These are phyloP conservation scores for Eidolon helvum DNA, from an alignment of 2,113 vertebrate genomes.

Conservation along the genomic window DNA sequence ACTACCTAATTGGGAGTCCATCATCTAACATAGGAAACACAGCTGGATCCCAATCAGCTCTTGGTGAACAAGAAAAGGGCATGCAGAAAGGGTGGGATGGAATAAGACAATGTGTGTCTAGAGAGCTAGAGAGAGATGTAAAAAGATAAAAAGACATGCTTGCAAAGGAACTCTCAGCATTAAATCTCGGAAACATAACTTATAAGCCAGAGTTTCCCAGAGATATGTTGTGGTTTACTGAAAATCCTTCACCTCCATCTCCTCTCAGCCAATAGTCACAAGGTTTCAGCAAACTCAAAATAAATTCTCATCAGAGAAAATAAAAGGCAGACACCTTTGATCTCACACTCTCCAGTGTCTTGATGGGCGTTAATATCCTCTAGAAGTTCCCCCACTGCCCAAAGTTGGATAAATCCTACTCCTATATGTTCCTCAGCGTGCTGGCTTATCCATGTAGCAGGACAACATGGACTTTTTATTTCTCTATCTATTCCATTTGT, in stretches of 20 bases:
- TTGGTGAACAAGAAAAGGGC: not conserved
- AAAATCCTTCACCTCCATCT: not conserved
- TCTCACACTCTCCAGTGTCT: not conserved
- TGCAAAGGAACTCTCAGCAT: not conserved
- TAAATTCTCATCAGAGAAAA: not conserved
- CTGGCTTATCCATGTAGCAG: not conserved
- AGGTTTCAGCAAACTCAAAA: not conserved
- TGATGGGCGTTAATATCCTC: not conserved
- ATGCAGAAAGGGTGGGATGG: not conserved
- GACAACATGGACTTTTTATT: not conserved
- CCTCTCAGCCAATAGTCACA: not conserved
- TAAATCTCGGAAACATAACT: not conserved
- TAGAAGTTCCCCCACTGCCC: not conserved
- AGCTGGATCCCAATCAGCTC: constrained; percentile 45
- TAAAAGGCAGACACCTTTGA: not conserved
- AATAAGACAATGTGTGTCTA: not conserved
- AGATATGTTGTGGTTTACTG: not conserved
- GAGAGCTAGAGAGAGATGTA: not conserved
- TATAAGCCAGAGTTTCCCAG: not conserved
- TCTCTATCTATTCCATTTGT: not conserved
- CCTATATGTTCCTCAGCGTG: not conserved
- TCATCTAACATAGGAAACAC: constrained; percentile 40
- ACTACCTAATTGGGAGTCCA: constrained; percentile 45
- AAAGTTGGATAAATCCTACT: not conserved
- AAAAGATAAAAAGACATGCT: not conserved